phyloP scores from a whole-genome alignment of 2,797 vertebrate species.

The Halcyon badia region DNA sequence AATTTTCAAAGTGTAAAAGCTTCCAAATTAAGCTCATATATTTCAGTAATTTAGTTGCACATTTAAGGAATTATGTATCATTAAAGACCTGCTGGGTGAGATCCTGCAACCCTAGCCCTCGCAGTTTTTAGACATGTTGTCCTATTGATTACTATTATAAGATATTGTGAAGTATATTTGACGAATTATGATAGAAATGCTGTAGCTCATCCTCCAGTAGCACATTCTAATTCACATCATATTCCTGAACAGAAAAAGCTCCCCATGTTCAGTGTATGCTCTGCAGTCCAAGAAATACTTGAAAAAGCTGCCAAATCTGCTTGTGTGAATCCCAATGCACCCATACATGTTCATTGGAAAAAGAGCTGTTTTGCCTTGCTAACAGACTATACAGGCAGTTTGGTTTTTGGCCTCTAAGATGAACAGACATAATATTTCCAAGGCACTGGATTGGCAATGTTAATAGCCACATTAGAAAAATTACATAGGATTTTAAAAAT shows the following conservation, averaged over 20 bases:
- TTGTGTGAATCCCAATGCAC: constrained; percentile 38
- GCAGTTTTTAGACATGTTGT: neutral
- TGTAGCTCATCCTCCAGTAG: neutral
- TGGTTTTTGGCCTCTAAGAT: constrained; percentile 34
- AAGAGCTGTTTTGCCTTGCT: constrained; percentile 53
- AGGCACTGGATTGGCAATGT: neutral
- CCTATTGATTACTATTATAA: constrained; percentile 22
- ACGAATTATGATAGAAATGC: neutral
- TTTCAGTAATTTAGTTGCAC: constrained; percentile 28
- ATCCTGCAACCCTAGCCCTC: neutral
- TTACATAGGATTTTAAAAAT: neutral
- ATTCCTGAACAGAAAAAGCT: constrained; percentile 32
- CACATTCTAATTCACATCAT: constrained; percentile 36
- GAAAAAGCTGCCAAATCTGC: constrained; percentile 57
- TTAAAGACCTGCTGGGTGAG: neutral
- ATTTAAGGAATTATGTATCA: constrained; percentile 50
- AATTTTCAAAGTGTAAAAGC: constrained; percentile 12
- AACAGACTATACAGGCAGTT: constrained; percentile 43
- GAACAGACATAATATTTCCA: constrained; percentile 2
- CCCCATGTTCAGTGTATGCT: constrained; percentile 8
- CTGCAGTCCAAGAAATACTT: constrained; percentile 61
- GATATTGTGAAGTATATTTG: neutral
- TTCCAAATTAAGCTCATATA: constrained; percentile 46
- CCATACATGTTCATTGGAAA: constrained; percentile 22
- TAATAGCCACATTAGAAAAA: neutral